Base-by-base conservation (phyloP, 2,888 invertebrate species). In the Lysandra bellargus region DNA sequence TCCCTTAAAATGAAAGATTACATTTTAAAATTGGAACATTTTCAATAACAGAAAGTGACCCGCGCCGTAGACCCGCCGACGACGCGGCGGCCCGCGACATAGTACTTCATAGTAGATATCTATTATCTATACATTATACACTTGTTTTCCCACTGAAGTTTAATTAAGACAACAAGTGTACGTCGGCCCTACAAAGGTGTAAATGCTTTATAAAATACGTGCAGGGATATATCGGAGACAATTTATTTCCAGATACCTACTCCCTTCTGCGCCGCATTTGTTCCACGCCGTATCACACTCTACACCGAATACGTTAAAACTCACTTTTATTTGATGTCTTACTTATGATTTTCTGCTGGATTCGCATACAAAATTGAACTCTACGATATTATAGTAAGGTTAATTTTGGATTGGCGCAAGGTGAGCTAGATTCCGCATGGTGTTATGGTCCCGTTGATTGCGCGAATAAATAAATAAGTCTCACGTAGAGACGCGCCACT, bases 121-220 rank as follows among this genome's bases (percentile, higher is more conserved):
- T 23, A 23, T 23, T 23, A 23, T 23, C 23, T 23, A 23, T 23
- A 23, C 23, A 23, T 23, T 23, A 23, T 23, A 23, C 23, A 23
- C 23, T 23, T 23, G 23, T 0, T 23, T 23, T 23, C 23, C 23
- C 14, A 44, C 4, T n/a, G 12, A 30, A 7, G 73, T 53, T 30
- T 53, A n/a, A 4, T 49, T 23, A 75, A 6, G n/a, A 73, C 7
- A 9, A 14, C 80, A 82, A 83, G 85, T 91, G 85, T 86, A 82
- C 88, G 88, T 79, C 83, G 80, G 79, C 81, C 88, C 84, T 85
- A 83, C 23, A 78, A 82, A 90, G 90, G 92, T 91, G 92, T 92
- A 91, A 92, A 91, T 87, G 90, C 88, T 84, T 85, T 87, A 89
- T 90, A 89, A 92, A 90, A 91, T 91, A 91, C 90, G 87, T 87